A percentile compares a stretch with the other conserved stretches of the same genome.
These are phyloP conservation scores for Eupelmus urozonus DNA, from an alignment of 2,888 invertebrate species.

Conservation along the genomic window DNA sequence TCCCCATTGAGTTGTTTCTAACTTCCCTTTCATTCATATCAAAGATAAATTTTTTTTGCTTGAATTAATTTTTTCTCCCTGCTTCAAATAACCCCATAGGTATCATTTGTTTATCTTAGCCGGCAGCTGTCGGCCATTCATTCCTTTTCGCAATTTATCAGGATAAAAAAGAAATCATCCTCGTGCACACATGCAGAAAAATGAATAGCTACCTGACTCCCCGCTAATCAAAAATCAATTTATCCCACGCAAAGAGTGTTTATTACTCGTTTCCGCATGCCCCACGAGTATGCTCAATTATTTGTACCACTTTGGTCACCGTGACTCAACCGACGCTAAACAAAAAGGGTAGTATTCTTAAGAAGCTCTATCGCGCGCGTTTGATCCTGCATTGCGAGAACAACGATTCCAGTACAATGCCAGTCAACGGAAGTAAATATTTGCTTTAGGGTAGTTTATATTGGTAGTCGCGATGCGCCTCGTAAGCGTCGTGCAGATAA, in stretches of 20 bases:
- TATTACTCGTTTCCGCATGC: no score
- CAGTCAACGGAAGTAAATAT: slow-evolving; percentile 22
- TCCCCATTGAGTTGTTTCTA: no score
- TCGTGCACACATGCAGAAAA: no score
- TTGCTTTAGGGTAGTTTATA: slow-evolving; percentile 20
- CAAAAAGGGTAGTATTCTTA: not conserved
- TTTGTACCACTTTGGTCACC: slow-evolving; percentile 11
- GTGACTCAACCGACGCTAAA: slow-evolving; percentile 2
- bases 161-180: no score
- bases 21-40: no score
- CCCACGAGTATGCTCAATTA: not conserved
- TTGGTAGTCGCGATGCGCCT: slow-evolving; percentile 10
- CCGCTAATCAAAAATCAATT: no score
- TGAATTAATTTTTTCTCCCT: not conserved
- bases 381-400: slow-evolving; percentile 17
- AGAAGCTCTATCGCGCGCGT: not conserved
- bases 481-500: not conserved
- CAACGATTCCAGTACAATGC: slow-evolving; percentile 14
- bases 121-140: no score
- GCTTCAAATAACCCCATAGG: not conserved
- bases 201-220: no score
- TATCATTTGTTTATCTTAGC: no score
- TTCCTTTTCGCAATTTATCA: no score
- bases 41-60: no score
- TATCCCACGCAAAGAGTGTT: no score